Evolutionary conservation across 2,888 invertebrate genomes (phyloP), one percentile per base, ranked within the genome.

Genomic region (Acrocyrtus sp.): DNA sequence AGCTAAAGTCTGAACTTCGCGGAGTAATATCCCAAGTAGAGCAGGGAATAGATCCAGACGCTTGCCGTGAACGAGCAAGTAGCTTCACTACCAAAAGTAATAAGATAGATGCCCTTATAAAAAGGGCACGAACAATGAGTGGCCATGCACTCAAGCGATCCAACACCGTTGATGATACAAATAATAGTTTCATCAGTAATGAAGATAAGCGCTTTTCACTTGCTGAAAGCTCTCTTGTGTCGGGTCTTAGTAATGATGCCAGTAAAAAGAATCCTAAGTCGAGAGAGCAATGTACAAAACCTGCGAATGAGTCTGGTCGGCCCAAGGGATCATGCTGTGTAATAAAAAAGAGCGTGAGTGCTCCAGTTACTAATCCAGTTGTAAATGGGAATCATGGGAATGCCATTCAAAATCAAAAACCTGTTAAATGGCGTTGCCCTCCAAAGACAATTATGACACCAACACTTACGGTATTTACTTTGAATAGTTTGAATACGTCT

Each of bases 371-470:
- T n/a, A n/a, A n/a, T n/a, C n/a, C n/a, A n/a, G n/a, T n/a, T n/a
- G n/a, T n/a, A n/a, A n/a, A n/a, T n/a, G n/a, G n/a, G n/a, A n/a
- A n/a, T n/a, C n/a, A n/a, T n/a, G n/a, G n/a, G n/a, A n/a, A n/a
- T n/a, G n/a, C n/a, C n/a, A n/a, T n/a, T n/a, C n/a, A n/a, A n/a
- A n/a, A n/a, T n/a, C n/a, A n/a, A n/a, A n/a, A n/a, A 15, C 62
- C 65, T 34, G 69, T 79, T 8, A 83, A 84, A 80, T 94, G 93
- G 92, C 90, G 91, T 76, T 89, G 90, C 77, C 91, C 93, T 0
- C 90, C 94, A 0, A 92, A 93, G 82, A 88, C 88, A 50, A 89
- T 95, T 47, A 94, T 94, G 91, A 92, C 92, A 82, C 90, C 92
- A 12, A 88, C 91, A 10, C 87, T 93, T 10, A 92, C 92, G 86